phyloP scores from a whole-genome alignment of 2,113 vertebrate genomes.

The Spea multiplicata region DNA sequence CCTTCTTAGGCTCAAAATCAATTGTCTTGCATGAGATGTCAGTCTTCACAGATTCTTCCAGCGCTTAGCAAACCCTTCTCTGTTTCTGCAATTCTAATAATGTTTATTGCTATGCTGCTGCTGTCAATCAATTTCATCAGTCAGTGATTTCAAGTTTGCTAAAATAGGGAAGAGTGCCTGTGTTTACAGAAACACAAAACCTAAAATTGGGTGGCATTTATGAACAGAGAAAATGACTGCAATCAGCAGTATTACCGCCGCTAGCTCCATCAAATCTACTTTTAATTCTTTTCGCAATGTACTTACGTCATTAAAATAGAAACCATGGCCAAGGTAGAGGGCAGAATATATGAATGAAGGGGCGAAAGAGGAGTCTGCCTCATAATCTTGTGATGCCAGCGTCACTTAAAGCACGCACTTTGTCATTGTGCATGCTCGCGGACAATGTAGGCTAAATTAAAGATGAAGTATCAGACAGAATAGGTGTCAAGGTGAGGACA shows the following conservation, averaged over 20 bases:
- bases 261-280: background rate
- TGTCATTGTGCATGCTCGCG: no score
- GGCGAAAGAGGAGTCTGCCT: no score
- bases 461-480: no score
- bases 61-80: slow-evolving; percentile 18
- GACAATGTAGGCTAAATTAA: no score
- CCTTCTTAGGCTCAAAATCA: slow-evolving; percentile 43
- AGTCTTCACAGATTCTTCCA: slow-evolving; percentile 25
- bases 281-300: no score
- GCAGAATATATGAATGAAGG: no score
- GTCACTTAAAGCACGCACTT: no score
- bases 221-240: background rate
- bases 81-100: slow-evolving; percentile 44
- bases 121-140: slow-evolving; percentile 46
- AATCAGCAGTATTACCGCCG: background rate
- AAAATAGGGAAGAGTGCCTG: slow-evolving; percentile 19
- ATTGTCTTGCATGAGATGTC: slow-evolving; percentile 47
- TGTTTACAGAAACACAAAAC: slow-evolving; percentile 19
- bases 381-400: no score
- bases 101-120: slow-evolving; percentile 38
- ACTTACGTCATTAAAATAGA: no score
- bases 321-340: no score
- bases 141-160: slow-evolving; percentile 35
- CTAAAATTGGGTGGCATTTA: background rate
- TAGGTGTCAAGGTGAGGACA: no score